A percentile compares a stretch with the other conserved stretches of the same genome.
Evolutionary conservation across 2,888 invertebrate genomes (phyloP).

Genomic region (Gibbula magus): DNA sequence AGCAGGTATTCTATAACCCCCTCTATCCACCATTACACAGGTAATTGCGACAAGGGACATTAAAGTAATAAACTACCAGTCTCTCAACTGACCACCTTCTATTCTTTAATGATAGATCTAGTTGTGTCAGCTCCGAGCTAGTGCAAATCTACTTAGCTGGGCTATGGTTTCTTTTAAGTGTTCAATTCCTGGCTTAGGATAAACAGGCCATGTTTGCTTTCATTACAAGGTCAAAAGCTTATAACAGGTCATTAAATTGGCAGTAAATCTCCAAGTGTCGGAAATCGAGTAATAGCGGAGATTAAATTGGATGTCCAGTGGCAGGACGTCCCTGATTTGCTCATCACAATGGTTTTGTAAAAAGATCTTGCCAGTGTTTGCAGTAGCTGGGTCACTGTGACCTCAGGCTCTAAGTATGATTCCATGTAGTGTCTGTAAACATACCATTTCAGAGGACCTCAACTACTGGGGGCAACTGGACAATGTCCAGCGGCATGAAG

Average conservation of each 20-base stretch:
- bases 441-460: neutral
- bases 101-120: conserved; percentile 16
- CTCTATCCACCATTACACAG: too few species aligned
- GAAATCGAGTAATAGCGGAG: conserved; percentile 10
- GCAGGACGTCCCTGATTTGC: neutral
- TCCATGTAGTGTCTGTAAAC: conserved; percentile 8
- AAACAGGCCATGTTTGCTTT: conserved; percentile 5
- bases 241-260: conserved; percentile 14
- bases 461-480: too few species aligned
- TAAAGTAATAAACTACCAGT: conserved; percentile 16
- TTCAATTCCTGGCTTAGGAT: conserved; percentile 1
- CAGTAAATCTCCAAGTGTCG: conserved; percentile 2
- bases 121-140: neutral
- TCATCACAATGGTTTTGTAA: conserved; percentile 3
- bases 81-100: neutral
- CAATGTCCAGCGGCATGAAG: too few species aligned
- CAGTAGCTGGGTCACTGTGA: conserved; percentile 8
- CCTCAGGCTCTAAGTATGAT: conserved; percentile 1
- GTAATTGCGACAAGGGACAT: neutral
- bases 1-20: too few species aligned
- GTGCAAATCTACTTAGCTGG: neutral
- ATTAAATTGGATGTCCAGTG: neutral
- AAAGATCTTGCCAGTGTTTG: conserved; percentile 15
- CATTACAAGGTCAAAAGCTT: conserved; percentile 20
- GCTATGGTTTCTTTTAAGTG: conserved; percentile 3